Base-by-base conservation (phyloP, 2,888 invertebrate species). In the Agriopis marginaria region DNA sequence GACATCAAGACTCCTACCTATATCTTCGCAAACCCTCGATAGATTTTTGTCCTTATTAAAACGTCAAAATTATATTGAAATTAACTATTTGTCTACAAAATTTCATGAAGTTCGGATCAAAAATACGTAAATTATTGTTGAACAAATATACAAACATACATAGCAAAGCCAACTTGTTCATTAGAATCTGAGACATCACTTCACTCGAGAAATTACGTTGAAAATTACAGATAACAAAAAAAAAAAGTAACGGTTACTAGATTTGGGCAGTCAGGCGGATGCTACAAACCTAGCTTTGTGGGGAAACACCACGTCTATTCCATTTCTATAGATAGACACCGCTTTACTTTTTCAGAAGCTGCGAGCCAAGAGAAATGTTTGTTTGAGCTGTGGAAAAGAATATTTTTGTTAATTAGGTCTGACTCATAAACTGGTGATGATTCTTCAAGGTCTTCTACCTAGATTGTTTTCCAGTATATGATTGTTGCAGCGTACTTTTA, bases 351-450 rank as follows among this genome's bases (percentile, higher is more conserved):
- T 23, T 23, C 17, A 67, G 59, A 55, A 39, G 49, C 66, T 42
- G 61, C 65, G 66, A 65, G 73, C 74, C 72, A 73, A 72, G 56
- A 72, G 49, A 63, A 68, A 73, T 72, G 55, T 71, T 71, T 70
- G 66, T 63, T 44, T 63, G 51, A 66, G 63, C 47, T 45, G 40
- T 45, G n/a, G 55, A 62, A 49, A 54, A 50, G 23, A 40, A 23
- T 40, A 59, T 55, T 61, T 66, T 62, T 32, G 62, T 44, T 70
- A 73, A 72, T 72, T 67, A 72, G 54, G 40, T 60, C 45, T 66
- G 67, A 68, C 51, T 72, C 70, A 74, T 55, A 10, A 40, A 39
- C 56, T 60, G 39, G 53, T 49, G 39, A 39, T 44, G 63, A 53
- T 44, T 23, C 7, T 11, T n/a, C 54, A 64, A 64, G 63, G 63